phyloP scores from a whole-genome alignment of 2,113 vertebrate genomes.

The Alectura lathami region DNA sequence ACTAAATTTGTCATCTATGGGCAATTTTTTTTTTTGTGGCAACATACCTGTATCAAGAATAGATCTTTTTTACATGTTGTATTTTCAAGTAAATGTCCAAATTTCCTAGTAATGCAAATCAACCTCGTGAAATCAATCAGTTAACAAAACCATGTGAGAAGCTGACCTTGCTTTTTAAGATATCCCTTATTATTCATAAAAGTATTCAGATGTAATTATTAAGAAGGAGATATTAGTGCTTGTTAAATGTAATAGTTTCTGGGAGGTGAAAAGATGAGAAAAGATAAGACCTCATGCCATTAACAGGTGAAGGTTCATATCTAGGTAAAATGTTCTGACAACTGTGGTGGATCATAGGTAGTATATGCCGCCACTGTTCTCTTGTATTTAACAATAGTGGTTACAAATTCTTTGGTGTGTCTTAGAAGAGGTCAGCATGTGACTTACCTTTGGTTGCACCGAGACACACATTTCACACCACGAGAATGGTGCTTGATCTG shows the following conservation, averaged over 20 bases:
- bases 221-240: neutral
- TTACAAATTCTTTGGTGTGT: neutral
- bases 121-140: conserved; percentile 21
- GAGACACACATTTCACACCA: neutral
- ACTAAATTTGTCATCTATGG: neutral
- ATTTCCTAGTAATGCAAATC: neutral
- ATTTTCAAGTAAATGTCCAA: neutral
- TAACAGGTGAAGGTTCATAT: neutral
- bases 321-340: neutral
- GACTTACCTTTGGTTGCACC: neutral
- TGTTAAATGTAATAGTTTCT: neutral
- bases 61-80: neutral
- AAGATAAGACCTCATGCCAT: neutral
- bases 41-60: neutral
- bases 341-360: neutral
- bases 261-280: neutral
- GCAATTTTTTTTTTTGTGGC: neutral
- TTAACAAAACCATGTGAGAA: neutral
- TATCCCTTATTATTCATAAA: neutral
- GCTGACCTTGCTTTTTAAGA: neutral
- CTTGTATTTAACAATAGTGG: neutral
- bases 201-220: neutral
- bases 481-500: neutral
- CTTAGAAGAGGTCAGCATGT: neutral
- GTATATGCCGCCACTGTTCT: neutral